Base-by-base conservation (phyloP, 1,140 invertebrate genomes). In the Sarcophaga peregrina region DNA sequence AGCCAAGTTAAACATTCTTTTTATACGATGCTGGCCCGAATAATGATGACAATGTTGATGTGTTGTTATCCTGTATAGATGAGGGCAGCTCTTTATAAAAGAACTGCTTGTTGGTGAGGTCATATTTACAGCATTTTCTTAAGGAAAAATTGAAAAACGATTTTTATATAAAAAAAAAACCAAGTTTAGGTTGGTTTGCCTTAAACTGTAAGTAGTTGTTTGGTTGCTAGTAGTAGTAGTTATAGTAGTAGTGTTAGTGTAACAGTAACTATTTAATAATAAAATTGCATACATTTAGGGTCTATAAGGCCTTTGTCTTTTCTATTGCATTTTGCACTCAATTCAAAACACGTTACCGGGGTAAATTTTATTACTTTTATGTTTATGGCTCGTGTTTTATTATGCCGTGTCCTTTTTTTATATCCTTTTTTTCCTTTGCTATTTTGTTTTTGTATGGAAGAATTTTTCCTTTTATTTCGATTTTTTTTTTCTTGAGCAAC, bases 101-200 rank as follows among this genome's bases (percentile, higher is more conserved):
- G 47, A 78, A 78, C 75, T 78, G 48, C 47, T 50, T 48, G 8
- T 7, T 6, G 7, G 15, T 6, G 47, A 52, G 25, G 75, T 50
- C n/a, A 50, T 78, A 50, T 48, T 78, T 78, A 78, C 37, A 50
- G 20, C 75, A 78, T 78, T 78, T 68, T 68, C 62, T n/a, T 68
- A 5, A 45, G 46, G 17, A 3, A 78, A n/a, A 78, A 46, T 74
- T 74, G 4, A 37, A 37, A 37, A n/a, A n/a, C n/a, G 25, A 2
- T 37, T 37, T 4, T 37, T 4, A 4, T 47, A 78, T 78, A 78
- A 78, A 78, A 50, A 78, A 50, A 37, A 37, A 37, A 1, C 25
- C 25, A 37, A 37, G 25, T 37, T 37, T 4, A 37, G 25, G 25
- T 2, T 1, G 25, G 25, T 37, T 37, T 37, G 25, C 25, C 4